Conservation (phyloP, 2,797 vertebrate genomes). For the Microctenopoma stevenorrisi region DNA sequence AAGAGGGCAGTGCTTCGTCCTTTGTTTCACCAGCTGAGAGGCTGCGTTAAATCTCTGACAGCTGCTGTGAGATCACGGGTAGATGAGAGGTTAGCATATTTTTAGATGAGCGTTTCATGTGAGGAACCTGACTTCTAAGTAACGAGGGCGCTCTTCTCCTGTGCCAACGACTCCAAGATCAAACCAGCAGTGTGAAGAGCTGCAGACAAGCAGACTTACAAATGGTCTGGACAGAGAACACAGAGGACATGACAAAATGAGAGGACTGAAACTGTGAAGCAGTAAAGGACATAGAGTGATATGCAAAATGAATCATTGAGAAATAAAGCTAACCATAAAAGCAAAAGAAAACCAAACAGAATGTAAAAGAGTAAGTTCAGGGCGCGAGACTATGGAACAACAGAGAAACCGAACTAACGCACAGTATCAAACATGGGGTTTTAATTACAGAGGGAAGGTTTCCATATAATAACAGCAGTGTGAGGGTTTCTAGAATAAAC, state of each 20-base stretch:
- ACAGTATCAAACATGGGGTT: neutral
- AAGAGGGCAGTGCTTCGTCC: slow-evolving; percentile 45
- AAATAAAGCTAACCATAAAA: slow-evolving; percentile 17
- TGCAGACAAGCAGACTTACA: slow-evolving; percentile 55
- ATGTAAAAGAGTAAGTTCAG: neutral
- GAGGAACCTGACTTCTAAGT: slow-evolving; percentile 65
- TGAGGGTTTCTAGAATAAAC: neutral
- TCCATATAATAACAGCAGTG: slow-evolving; percentile 17
- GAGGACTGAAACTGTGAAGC: slow-evolving; percentile 11
- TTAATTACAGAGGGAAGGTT: slow-evolving; percentile 1
- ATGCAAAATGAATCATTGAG: slow-evolving; percentile 12
- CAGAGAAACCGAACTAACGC: slow-evolving; percentile 9
- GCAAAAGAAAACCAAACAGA: slow-evolving; percentile 5
- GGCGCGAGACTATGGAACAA: neutral
- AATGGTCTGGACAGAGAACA: slow-evolving; percentile 48
- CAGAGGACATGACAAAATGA: slow-evolving; percentile 9
- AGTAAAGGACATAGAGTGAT: slow-evolving; percentile 11
- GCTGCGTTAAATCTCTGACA: slow-evolving; percentile 47
- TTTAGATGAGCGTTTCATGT: slow-evolving; percentile 70
- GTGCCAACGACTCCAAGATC: slow-evolving; percentile 61
- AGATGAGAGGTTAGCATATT: slow-evolving; percentile 74
- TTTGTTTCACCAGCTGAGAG: slow-evolving; percentile 62
- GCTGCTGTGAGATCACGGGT: slow-evolving; percentile 59
- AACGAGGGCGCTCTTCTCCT: slow-evolving; percentile 69
- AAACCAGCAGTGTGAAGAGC: slow-evolving; percentile 49